A percentile compares a stretch with the other conserved stretches of the same genome.
phyloP scores from a whole-genome alignment of 2,797 vertebrate genomes.

The Clarias platycephalus region DNA sequence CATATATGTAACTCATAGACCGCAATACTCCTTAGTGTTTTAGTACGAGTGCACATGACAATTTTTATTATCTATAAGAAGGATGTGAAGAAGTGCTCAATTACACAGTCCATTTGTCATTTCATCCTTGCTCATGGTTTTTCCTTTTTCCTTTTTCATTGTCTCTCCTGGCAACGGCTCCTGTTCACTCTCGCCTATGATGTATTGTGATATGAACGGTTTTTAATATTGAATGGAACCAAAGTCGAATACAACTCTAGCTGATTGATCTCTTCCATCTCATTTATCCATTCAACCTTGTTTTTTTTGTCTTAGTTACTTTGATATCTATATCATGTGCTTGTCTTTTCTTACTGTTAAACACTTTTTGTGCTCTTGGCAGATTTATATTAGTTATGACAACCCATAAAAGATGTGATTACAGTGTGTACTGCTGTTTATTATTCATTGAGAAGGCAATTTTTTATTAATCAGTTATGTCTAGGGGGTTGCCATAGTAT shows the following conservation, averaged over 20 bases:
- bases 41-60: not conserved
- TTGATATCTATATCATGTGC: not conserved
- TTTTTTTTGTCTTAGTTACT: not conserved
- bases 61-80: slow-evolving; percentile 3
- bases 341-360: not conserved
- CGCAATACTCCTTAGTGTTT: not conserved
- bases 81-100: not conserved
- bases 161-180: slow-evolving; percentile 5
- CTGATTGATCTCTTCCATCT: slow-evolving; percentile 7
- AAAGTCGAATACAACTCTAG: not conserved
- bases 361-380: not conserved
- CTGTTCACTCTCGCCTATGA: slow-evolving; percentile 13
- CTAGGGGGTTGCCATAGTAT: not conserved
- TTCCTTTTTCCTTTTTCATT: not conserved
- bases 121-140: not conserved
- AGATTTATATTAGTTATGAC: not conserved
- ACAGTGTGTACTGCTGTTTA: not conserved
- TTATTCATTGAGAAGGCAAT: not conserved
- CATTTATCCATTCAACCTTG: not conserved
- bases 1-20: no score
- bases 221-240: slow-evolving; percentile 27
- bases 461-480: not conserved
- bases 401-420: not conserved
- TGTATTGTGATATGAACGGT: not conserved
- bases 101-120: slow-evolving; percentile 16